Evolutionary conservation across 1,140 invertebrate genomes (phyloP).

Genomic region (Lasaia peninsularis): DNA sequence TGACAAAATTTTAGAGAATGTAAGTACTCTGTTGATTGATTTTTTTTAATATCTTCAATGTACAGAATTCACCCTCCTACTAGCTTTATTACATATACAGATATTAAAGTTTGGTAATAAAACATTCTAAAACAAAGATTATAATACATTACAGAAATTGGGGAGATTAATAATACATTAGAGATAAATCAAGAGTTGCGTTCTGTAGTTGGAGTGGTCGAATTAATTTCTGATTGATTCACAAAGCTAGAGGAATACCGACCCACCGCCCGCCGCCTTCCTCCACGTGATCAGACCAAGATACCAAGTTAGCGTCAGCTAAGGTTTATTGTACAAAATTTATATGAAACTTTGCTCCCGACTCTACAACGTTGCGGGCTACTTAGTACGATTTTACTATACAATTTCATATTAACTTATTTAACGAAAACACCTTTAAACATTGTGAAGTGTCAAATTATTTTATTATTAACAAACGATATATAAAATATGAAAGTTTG

Average conservation of each 20-base stretch:
- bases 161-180: conserved; percentile 8
- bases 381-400: conserved; percentile 24
- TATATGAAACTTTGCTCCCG: conserved; percentile 67
- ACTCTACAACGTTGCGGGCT: conserved; percentile 33
- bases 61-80: no score
- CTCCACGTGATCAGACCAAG: conserved; percentile 68
- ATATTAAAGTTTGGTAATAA: no score
- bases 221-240: conserved; percentile 73
- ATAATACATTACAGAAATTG: background rate
- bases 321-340: conserved; percentile 71
- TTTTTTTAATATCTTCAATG: no score
- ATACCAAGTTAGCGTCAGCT: conserved; percentile 72
- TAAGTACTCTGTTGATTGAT: no score
- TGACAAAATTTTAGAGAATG: no score
- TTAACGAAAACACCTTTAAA: no score
- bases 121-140: background rate
- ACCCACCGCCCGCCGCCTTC: conserved; percentile 30
- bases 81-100: no score
- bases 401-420: no score
- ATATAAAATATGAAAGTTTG: no score
- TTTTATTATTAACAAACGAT: no score
- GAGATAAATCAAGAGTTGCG: conserved; percentile 8
- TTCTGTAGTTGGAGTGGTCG: conserved; percentile 40
- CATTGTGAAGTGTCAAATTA: no score
- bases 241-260: conserved; percentile 36